These are phyloP conservation scores for Clarias magur DNA, from an alignment of 2,113 vertebrate genomes.

Conservation along the genomic window DNA sequence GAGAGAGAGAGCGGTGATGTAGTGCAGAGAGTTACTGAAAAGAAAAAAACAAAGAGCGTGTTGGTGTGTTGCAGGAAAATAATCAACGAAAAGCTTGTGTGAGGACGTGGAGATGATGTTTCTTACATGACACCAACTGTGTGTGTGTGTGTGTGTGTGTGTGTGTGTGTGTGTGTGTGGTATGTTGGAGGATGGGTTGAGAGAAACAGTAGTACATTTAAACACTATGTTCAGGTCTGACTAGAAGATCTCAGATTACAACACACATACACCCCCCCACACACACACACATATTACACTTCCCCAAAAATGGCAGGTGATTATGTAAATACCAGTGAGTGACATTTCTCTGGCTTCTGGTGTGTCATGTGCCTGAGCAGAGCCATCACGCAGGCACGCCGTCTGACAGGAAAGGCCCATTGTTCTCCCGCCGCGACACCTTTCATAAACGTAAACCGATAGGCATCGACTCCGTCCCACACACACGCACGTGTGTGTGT, in stretches of 20 bases:
- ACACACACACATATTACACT: not conserved
- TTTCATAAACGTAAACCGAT: constrained; percentile 59
- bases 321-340: constrained; percentile 33
- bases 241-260: constrained; percentile 33
- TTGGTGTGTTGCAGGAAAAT: not conserved
- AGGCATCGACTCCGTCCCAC: constrained; percentile 16
- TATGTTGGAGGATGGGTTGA: constrained; percentile 50
- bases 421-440: constrained; percentile 54
- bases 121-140: not conserved
- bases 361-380: constrained; percentile 39
- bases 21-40: too few species aligned
- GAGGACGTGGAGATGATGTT: too few species aligned
- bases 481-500: not conserved
- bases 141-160: not conserved
- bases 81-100: not conserved
- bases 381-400: constrained; percentile 29
- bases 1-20: not conserved
- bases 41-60: too few species aligned
- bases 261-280: not conserved
- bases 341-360: constrained; percentile 40
- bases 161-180: constrained; percentile 15
- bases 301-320: constrained; percentile 16
- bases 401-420: constrained; percentile 47
- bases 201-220: not conserved
- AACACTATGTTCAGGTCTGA: constrained; percentile 28